Conservation (phyloP, 2,888 invertebrate genomes). For the Napeogenes inachia region DNA sequence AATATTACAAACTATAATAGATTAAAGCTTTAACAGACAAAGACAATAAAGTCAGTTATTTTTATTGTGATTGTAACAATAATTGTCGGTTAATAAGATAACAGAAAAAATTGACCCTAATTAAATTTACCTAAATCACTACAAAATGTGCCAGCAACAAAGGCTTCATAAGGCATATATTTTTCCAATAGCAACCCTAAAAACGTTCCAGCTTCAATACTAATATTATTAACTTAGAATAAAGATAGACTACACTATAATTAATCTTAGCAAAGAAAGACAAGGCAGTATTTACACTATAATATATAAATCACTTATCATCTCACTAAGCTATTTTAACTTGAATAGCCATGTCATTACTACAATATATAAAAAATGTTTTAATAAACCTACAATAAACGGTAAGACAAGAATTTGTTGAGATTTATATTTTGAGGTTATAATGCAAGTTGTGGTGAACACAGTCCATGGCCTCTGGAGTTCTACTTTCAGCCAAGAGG, state of each 20-base stretch:
- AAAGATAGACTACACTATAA: not conserved
- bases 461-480: conserved; percentile 42
- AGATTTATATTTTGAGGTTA: conserved; percentile 54
- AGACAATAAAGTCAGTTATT: too few species aligned
- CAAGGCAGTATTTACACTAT: not conserved
- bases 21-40: too few species aligned
- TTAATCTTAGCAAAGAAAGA: not conserved
- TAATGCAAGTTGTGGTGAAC: conserved; percentile 58
- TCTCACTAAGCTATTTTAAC: not conserved
- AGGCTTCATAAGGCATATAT: conserved; percentile 5
- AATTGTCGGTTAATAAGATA: not conserved
- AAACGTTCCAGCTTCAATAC: not conserved
- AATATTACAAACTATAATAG: too few species aligned
- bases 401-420: not conserved
- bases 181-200: not conserved
- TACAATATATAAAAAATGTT: not conserved
- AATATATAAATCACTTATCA: conserved; percentile 2
- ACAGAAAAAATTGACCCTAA: not conserved
- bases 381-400: conserved; percentile 2
- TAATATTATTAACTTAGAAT: not conserved
- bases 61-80: too few species aligned
- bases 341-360: not conserved
- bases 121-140: not conserved
- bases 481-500: conserved; percentile 47
- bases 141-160: not conserved